Evolutionary conservation across 2,113 vertebrate genomes (phyloP).

Genomic region (Varanus komodoensis): DNA sequence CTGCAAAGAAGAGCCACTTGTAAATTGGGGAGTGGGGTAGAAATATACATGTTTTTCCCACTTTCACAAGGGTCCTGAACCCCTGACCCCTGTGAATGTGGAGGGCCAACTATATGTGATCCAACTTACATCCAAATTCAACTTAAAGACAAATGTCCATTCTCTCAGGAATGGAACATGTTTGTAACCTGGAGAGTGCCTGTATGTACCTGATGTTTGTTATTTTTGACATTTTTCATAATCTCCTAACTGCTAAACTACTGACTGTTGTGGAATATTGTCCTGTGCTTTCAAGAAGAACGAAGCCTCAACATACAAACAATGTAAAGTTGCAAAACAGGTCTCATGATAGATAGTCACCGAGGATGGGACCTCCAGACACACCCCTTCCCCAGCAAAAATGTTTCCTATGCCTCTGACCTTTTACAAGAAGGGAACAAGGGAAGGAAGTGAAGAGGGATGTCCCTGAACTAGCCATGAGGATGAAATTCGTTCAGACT

Average conservation of each 20-base stretch:
- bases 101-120: no score
- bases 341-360: not conserved
- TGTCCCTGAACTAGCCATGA: not conserved
- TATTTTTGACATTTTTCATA: not conserved
- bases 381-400: not conserved
- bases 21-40: no score
- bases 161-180: no score
- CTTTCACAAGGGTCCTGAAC: no score
- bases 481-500: not conserved
- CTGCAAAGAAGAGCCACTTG: no score
- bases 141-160: no score
- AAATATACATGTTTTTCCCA: no score
- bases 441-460: not conserved
- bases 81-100: no score
- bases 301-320: not conserved
- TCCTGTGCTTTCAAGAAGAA: not conserved
- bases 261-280: not conserved
- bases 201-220: not conserved
- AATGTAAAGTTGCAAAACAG: not conserved
- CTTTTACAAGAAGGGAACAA: constrained; percentile 16
- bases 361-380: no score
- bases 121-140: no score
- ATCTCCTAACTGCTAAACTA: not conserved
- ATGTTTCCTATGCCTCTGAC: rapidly evolving
- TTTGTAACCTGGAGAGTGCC: no score